Evolutionary conservation across 1,140 invertebrate species (phyloP), one percentile per base, ranked within the genome.

Genomic region (Galleria mellonella): DNA sequence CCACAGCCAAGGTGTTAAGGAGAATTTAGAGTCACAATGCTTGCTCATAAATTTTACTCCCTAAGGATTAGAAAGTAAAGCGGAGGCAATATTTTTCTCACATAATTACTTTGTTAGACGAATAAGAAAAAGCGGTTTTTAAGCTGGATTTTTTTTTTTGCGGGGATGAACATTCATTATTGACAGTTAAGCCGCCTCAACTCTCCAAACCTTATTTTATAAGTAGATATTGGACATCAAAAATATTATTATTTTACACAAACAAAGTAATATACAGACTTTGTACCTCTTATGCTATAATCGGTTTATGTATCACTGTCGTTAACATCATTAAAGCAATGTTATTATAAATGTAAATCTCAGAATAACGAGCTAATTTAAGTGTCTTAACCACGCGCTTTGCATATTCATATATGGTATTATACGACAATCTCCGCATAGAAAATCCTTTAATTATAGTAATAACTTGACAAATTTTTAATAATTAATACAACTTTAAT

Each of bases 301-400:
- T 23, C 17, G 17, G 17, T 23, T 23, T 23, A 23, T 23, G 6
- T 23, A 23, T 23, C 6, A 23, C 17, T 23, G 17, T 23, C 42
- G 31, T 36, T 52, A 51, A 55, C 47, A 42, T 54, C 49, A 49
- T 62, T 62, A 62, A 52, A 43, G 53, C 42, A 53, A 58, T 47
- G 43, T 45, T 47, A 66, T 56, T 62, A 62, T 65, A 47, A 51
- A 64, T 64, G 57, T 50, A 64, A 61, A 61, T 64, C 47, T 44
- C 13, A 39, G 49, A 52, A 62, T 62, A 56, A 62, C 58, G 53
- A 62, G 51, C 48, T 61, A 64, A 64, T 61, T 60, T 59, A 51
- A 56, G 50, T 64, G 64, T 62, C 57, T 62, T 58, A 56, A 61
- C 58, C 55, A 47, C 55, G 54, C 47, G 50, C 48, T 59, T 51